phyloP scores from a whole-genome alignment of 2,888 invertebrate species.

The Nemoura dubitans region DNA sequence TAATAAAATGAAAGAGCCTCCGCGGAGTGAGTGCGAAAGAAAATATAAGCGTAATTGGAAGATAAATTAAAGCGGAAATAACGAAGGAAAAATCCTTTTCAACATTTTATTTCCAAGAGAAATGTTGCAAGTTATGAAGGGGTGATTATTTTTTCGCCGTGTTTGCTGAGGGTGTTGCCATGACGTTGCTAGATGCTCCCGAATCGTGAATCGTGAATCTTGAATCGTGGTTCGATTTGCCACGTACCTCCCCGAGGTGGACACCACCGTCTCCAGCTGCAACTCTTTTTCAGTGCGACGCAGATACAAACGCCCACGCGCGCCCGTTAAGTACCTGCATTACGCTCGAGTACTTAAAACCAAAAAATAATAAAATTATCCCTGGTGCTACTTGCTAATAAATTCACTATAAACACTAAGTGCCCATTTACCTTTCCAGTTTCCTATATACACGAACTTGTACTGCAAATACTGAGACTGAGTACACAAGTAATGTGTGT shows the following conservation, averaged over 20 bases:
- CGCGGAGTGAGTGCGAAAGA: slow-evolving; percentile 20
- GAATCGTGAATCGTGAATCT: slow-evolving; percentile 39
- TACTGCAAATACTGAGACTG: background rate
- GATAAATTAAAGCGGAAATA: slow-evolving; percentile 49
- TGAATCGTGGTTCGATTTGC: slow-evolving; percentile 14
- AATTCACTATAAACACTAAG: background rate
- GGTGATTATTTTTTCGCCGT: slow-evolving; percentile 26
- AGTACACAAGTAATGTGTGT: background rate
- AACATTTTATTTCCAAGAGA: slow-evolving; percentile 36
- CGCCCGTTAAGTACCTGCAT: background rate
- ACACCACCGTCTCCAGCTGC: background rate
- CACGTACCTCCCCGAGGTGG: background rate
- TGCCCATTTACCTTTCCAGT: too few relatives aligned
- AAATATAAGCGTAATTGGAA: slow-evolving; percentile 47
- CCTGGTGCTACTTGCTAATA: background rate
- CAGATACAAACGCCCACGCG: background rate
- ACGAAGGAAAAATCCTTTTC: slow-evolving; percentile 43
- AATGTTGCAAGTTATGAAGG: slow-evolving; percentile 13
- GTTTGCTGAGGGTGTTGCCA: slow-evolving; percentile 35
- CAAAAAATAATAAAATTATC: slow-evolving; percentile 7
- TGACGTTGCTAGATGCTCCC: slow-evolving; percentile 27
- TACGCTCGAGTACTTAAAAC: background rate
- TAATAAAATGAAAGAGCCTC: slow-evolving; percentile 26
- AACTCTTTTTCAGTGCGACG: background rate
- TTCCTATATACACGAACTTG: background rate